Conservation (phyloP, 37 sponge, comb jelly and placozoan genomes). For the Beroe forskalii region DNA sequence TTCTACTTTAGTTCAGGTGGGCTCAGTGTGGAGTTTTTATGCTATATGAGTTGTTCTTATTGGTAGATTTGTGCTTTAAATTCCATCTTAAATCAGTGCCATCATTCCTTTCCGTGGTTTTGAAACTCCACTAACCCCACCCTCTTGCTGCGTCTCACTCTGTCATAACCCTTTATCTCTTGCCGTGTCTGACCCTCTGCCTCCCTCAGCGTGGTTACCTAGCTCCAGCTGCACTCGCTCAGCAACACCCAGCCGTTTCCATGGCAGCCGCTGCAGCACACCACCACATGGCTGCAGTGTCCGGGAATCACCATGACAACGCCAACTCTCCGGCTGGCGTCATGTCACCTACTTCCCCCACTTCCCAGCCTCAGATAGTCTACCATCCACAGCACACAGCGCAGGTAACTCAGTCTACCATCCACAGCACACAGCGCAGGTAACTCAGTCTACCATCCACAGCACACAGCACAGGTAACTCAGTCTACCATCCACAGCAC, state of each 20-base stretch:
- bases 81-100: no score
- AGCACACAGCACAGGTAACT: no score
- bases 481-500: no score
- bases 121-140: no score
- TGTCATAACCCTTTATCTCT: no score
- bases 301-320: background rate
- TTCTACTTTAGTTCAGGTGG: constrained; percentile 12
- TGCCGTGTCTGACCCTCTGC: no score
- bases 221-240: constrained; percentile 15
- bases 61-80: no score
- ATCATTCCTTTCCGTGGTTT: no score
- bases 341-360: constrained; percentile 13
- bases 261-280: background rate
- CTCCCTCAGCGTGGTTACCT: background rate
- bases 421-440: background rate
- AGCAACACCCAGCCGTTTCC: constrained; percentile 18
- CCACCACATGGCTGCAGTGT: background rate
- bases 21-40: no score
- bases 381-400: constrained; percentile 31
- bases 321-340: background rate
- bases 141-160: no score
- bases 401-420: background rate
- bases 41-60: no score
- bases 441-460: no score
- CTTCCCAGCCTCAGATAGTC: constrained; percentile 6